Evolutionary conservation across 2,797 vertebrate genomes (phyloP), one percentile per base, ranked within the genome.

Genomic region (Eulemur coronatus): DNA sequence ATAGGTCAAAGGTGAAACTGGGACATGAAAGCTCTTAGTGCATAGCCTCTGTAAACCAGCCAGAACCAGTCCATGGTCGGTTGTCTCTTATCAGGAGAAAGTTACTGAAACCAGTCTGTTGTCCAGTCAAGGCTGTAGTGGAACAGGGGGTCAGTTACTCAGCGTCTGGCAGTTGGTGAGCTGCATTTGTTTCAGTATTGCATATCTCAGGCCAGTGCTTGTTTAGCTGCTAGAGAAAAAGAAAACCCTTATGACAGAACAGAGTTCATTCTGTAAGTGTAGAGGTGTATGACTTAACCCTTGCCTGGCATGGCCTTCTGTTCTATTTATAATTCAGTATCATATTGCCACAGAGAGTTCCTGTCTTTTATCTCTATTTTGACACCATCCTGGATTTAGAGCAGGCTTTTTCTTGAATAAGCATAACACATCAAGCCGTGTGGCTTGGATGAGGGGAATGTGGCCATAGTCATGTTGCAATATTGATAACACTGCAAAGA

Each of bases 391-490:
- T 86, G 50, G 33, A 48, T 65, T 79, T n/a, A 70, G 61, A 46
- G 22, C 18, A 73, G 7, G 1, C 70, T 84, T 96, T 26, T 35
- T 48, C 17, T 43, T n/a, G 30, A 85, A 85, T 11, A 76, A 33
- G 46, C 0, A 14, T 33, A 70, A 26, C 11, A 20, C 30, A 3
- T 9, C 4, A 15, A 55, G 41, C 30, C 22, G 24, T 5, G 4
- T 43, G 46, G 10, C 69, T 59, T 50, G 22, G 35, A 35, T 15
- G 65, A 52, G 15, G 33, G 11, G 4, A 20, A 63, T 35, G 28
- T 1, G 7, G 2, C 35, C 17, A 22, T 2, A 33, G 5, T 43
- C 43, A 33, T 8, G 4, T 2, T 38, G 4, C 2, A 17, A 8
- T 79, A 3, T 17, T 63, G 35, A 41, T 52, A 41, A 38, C 38